A percentile compares a stretch with the other conserved stretches of the same genome.
Conservation (phyloP, 2,888 invertebrate genomes). For the Hipparchia semele region DNA sequence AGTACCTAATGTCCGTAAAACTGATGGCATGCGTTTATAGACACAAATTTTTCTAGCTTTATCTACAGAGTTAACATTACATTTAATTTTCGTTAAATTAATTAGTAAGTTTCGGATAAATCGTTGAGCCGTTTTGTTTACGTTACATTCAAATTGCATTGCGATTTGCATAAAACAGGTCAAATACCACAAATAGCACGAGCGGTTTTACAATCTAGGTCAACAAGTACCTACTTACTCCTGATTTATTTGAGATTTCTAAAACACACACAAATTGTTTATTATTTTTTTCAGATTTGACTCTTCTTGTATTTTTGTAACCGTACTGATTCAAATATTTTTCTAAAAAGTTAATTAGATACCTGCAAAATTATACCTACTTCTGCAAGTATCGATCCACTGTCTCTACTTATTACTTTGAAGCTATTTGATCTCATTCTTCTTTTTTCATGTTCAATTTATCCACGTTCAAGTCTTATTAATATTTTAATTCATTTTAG, state of each 20-base stretch:
- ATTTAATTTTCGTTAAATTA: background rate
- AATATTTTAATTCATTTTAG: no score
- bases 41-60: background rate
- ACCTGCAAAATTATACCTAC: no score
- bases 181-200: constrained; percentile 1
- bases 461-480: no score
- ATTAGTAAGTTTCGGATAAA: no score
- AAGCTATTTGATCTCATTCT: no score
- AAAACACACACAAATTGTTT: background rate
- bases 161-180: constrained; percentile 1
- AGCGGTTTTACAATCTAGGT: background rate
- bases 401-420: background rate
- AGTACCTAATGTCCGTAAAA: background rate
- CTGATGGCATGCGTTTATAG: no score
- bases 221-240: background rate
- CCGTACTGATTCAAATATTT: no score
- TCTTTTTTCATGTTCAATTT: no score
- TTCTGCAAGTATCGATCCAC: no score
- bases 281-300: background rate
- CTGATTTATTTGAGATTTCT: background rate
- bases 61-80: background rate
- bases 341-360: no score
- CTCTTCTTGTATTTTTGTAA: no score
- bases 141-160: background rate
- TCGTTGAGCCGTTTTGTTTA: no score